Evolutionary conservation across 2,888 invertebrate species (phyloP).

Genomic region (Leptura quadrifasciata): DNA sequence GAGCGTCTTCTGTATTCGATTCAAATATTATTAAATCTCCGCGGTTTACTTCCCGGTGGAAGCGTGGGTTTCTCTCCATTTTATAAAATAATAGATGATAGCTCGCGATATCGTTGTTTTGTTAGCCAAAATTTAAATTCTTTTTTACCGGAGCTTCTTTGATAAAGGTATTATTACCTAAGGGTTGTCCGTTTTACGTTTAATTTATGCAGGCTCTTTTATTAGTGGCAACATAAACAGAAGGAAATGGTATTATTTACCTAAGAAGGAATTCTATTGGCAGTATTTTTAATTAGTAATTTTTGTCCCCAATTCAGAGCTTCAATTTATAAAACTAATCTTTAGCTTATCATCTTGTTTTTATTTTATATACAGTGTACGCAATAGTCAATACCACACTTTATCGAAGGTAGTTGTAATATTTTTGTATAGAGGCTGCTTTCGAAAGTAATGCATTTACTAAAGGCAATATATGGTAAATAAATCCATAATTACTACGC

Average conservation of each 20-base stretch:
- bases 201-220: not conserved
- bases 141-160: not conserved
- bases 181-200: not conserved
- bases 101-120: conserved; percentile 2
- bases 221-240: not conserved
- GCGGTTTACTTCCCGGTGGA: not conserved
- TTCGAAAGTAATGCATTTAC: too few relatives aligned
- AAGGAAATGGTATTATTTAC: not conserved
- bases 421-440: too few relatives aligned
- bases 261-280: not conserved
- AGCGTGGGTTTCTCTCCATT: not conserved
- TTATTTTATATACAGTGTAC: too few relatives aligned
- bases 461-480: too few relatives aligned
- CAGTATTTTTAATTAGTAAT: too few relatives aligned
- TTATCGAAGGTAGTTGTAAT: too few relatives aligned
- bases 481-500: too few relatives aligned
- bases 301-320: too few relatives aligned
- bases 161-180: not conserved
- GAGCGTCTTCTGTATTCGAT: conserved; percentile 6
- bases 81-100: conserved; percentile 12
- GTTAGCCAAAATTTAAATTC: not conserved
- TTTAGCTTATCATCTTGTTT: too few relatives aligned
- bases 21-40: conserved; percentile 12
- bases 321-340: too few relatives aligned
- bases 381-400: too few relatives aligned